Percentiles rank a stretch among this genome's conserved stretches.
These are phyloP conservation scores for Antitype chi DNA, from an alignment of 2,888 invertebrate genomes.

Conservation along the genomic window DNA sequence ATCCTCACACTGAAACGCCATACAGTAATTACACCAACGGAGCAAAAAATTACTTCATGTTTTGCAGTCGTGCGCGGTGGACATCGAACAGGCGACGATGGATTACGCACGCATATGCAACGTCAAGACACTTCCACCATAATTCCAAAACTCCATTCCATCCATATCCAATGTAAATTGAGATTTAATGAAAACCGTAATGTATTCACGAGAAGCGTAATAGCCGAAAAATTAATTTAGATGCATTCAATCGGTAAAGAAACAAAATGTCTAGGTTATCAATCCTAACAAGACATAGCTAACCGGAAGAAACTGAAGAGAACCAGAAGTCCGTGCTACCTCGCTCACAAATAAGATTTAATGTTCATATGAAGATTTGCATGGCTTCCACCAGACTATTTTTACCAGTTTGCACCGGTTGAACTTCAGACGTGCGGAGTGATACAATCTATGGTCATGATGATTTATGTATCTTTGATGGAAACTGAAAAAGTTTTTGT, in stretches of 20 bases:
- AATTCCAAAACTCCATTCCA: too few relatives aligned
- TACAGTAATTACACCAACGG: too few relatives aligned
- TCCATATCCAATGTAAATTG: too few relatives aligned
- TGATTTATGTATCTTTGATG: neutral
- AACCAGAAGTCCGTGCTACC: neutral
- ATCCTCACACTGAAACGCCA: too few relatives aligned
- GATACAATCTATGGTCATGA: neutral
- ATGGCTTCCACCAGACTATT: slow-evolving; percentile 13
- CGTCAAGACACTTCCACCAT: too few relatives aligned
- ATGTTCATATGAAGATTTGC: neutral
- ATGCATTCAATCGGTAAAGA: neutral
- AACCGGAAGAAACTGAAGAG: neutral
- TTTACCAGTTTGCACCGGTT: slow-evolving; percentile 5
- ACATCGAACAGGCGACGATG: too few relatives aligned
- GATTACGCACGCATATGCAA: too few relatives aligned
- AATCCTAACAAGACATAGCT: neutral
- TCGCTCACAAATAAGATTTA: slow-evolving; percentile 20
- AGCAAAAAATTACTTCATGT: too few relatives aligned
- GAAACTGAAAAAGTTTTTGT: neutral
- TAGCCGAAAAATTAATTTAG: neutral
- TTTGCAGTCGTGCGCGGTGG: too few relatives aligned
- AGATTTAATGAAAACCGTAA: too few relatives aligned
- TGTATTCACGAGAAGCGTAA: neutral
- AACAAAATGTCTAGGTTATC: neutral
- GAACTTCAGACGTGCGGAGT: neutral